phyloP scores from a whole-genome alignment of 2,888 invertebrate species.

The Hermaeophaga mercurialis region DNA sequence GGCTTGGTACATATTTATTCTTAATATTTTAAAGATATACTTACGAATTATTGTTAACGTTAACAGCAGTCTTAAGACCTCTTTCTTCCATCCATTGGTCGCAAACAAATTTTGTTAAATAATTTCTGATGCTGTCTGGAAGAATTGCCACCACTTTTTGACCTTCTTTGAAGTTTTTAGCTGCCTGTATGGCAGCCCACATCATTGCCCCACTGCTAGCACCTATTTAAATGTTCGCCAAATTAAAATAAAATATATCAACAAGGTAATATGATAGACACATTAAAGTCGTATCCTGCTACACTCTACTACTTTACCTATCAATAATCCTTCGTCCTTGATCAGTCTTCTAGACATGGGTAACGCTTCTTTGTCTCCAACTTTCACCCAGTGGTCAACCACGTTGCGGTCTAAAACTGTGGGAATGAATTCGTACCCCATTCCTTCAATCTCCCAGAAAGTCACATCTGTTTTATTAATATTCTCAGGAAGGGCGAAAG shows the following conservation, averaged over 20 bases:
- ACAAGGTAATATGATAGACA: too few relatives aligned
- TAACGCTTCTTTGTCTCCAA: conserved; percentile 80
- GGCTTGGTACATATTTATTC: too few relatives aligned
- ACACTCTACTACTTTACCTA: too few relatives aligned
- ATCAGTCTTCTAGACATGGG: conserved; percentile 86
- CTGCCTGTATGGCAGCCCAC: conserved; percentile 71
- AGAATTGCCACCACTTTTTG: conserved; percentile 89
- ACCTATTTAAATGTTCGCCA: too few relatives aligned
- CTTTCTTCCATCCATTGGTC: conserved; percentile 95
- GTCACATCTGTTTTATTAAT: conserved; percentile 74
- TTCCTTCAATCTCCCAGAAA: conserved; percentile 86
- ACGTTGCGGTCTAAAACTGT: conserved; percentile 80
- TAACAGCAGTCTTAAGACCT: conserved; percentile 37
- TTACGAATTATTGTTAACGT: conserved; percentile 53
- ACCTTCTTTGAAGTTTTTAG: conserved; percentile 70
- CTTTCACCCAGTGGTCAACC: conserved; percentile 89
- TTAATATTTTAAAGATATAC: conserved; percentile 1
- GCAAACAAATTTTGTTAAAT: conserved; percentile 96
- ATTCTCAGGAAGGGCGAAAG: conserved; percentile 80
- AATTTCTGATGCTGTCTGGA: conserved; percentile 96
- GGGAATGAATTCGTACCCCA: conserved; percentile 97
- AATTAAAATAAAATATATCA: too few relatives aligned
- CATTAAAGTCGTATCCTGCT: too few relatives aligned
- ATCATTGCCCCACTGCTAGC: conserved; percentile 92
- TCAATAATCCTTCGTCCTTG: conserved; percentile 89